phyloP scores from a whole-genome alignment of 2,113 vertebrate genomes.

The Odontesthes bonariensis region DNA sequence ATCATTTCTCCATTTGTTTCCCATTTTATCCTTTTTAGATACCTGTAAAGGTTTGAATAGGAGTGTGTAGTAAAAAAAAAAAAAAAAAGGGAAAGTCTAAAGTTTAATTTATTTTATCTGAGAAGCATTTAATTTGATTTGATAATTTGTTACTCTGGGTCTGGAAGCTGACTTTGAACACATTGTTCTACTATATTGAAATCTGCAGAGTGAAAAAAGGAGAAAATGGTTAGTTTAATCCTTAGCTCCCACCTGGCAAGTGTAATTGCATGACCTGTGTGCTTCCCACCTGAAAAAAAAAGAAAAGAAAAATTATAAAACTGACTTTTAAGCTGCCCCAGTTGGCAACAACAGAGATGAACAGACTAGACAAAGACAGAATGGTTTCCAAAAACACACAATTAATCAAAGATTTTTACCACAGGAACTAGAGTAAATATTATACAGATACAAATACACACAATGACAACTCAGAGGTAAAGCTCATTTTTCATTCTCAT shows the following conservation, averaged over 20 bases:
- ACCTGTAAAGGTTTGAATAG: slow-evolving; percentile 15
- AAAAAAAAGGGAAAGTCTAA: neutral
- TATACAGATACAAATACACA: slow-evolving; percentile 11
- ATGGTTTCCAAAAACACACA: slow-evolving; percentile 45
- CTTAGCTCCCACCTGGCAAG: neutral
- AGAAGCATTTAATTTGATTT: slow-evolving; percentile 47
- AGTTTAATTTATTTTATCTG: slow-evolving; percentile 14
- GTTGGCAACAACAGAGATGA: slow-evolving; percentile 49
- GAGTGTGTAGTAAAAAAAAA: neutral
- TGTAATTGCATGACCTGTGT: slow-evolving; percentile 21
- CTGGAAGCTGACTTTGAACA: slow-evolving; percentile 26
- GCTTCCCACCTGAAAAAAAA: slow-evolving; percentile 12
- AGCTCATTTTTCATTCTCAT: slow-evolving; percentile 78
- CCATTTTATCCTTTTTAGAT: slow-evolving; percentile 39
- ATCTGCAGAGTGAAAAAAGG: slow-evolving; percentile 31
- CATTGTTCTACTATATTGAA: slow-evolving; percentile 37
- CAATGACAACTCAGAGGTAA: slow-evolving; percentile 46
- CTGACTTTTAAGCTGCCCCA: slow-evolving; percentile 40
- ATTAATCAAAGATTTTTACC: slow-evolving; percentile 31
- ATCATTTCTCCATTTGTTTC: slow-evolving; percentile 39
- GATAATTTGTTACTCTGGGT: slow-evolving; percentile 47
- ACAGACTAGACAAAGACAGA: slow-evolving; percentile 36
- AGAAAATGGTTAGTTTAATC: slow-evolving; percentile 20
- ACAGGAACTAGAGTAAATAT: slow-evolving; percentile 28
- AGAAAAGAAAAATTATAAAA: neutral